A percentile compares a stretch with the other conserved stretches of the same genome.
These are phyloP conservation scores for Campylomormyrus tamandua DNA, from an alignment of 2,113 vertebrate species.

Conservation along the genomic window DNA sequence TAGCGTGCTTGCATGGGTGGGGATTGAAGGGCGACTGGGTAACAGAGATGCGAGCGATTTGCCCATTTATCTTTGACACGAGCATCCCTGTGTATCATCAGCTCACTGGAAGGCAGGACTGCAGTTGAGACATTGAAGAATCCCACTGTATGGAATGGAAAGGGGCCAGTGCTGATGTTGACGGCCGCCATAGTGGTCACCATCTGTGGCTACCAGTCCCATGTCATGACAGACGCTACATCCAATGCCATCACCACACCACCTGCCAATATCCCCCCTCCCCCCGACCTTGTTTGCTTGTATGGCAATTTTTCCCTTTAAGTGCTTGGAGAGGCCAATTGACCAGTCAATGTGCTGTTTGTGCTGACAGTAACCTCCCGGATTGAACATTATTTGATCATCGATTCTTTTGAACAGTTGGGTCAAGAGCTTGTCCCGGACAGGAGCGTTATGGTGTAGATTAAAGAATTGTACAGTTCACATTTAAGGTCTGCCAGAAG, in stretches of 20 bases:
- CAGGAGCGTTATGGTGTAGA: neutral
- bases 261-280: slow-evolving; percentile 11
- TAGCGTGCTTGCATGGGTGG: neutral
- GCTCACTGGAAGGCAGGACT: neutral
- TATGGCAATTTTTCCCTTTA: slow-evolving; percentile 6
- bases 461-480: no score
- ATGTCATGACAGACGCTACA: slow-evolving; percentile 37
- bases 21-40: neutral
- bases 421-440: neutral
- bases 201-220: slow-evolving; percentile 50
- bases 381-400: neutral
- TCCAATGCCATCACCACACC: slow-evolving; percentile 42
- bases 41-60: neutral
- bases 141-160: neutral
- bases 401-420: neutral
- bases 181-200: slow-evolving; percentile 31
- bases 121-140: neutral
- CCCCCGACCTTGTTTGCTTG: slow-evolving; percentile 6
- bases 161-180: slow-evolving; percentile 30
- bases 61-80: neutral
- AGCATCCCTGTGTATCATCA: neutral
- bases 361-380: neutral
- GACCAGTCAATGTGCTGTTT: neutral
- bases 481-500: neutral
- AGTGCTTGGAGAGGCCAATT: neutral